Base-by-base conservation (phyloP, 2,113 vertebrate genomes). In the Patagioenas fasciata region DNA sequence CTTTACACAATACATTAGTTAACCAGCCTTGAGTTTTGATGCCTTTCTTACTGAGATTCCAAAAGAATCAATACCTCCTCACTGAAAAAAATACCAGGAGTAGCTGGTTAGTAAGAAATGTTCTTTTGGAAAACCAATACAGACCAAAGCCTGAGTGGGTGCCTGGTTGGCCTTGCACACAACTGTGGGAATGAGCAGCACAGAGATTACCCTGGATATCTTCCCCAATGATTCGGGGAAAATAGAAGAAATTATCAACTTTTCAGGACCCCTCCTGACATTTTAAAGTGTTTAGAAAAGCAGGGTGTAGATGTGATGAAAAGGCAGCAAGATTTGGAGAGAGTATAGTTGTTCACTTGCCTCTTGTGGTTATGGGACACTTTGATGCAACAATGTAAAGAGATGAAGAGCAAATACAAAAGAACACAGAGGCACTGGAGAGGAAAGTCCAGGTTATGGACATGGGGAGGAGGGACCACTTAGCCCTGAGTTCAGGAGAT, bases 311-410 rank as follows among this genome's bases (percentile, higher is more conserved):
- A 69, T 16, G 7, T 56, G 17, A 17, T 13, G 34, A 28, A 91
- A 74, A 74, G 7, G 8, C 14, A 81, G 18, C 6, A 74, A 29
- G 17, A 69, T 61, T 67, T 61, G 12, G 8, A 50, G n/a, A 56
- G 20, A 24, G 3, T 48, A 13, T 31, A 5, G 16, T 9, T 60
- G 10, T 60, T 44, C 24, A 60, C 12, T 31, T 72, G 11, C 14
- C 9, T 74, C 31, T 0, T 0, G 13, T 1, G 6, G 7, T 2
- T 61, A 17, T 42, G 29, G 20, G 29, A 54, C n/a, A 32, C 15
- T 60, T 58, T 15, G 48, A 26, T 15, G 4, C 1, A 1, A 31
- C 21, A 40, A 40, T 54, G 11, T 24, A 47, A 73, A 61, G 32
- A 51, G 25, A 6, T 8, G 13, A 80, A 80, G 6, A 31, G 14